phyloP scores from a whole-genome alignment of 2,113 vertebrate genomes.

The Nansenia antarctica region DNA sequence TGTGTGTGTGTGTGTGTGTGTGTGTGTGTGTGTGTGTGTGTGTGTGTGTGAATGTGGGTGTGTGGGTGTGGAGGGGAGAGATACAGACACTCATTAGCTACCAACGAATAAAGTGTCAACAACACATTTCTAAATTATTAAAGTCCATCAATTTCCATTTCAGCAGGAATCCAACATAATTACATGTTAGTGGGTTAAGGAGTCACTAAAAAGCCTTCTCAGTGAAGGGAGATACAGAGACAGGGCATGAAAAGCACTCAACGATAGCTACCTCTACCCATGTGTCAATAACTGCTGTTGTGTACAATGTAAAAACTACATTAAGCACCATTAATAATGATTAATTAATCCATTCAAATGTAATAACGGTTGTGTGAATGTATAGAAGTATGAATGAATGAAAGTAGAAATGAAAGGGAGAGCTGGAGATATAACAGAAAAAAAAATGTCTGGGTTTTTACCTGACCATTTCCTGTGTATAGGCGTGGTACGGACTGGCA shows the following conservation, averaged over 20 bases:
- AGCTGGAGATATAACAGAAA: constrained; percentile 35
- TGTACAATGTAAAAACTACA: not conserved
- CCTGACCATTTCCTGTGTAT: constrained; percentile 78
- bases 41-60: not conserved
- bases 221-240: no score
- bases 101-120: not conserved
- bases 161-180: no score
- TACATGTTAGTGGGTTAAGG: no score
- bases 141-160: not conserved
- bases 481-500: constrained; percentile 73
- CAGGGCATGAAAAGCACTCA: no score
- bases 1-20: no score
- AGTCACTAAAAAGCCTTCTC: no score
- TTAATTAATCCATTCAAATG: not conserved
- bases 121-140: not conserved
- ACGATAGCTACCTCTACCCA: not conserved
- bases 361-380: no score
- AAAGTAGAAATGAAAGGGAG: not conserved
- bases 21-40: not conserved
- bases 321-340: not conserved
- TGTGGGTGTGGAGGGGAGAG: not conserved
- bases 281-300: not conserved
- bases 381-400: not conserved
- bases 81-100: not conserved
- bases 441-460: constrained; percentile 48